A percentile compares a stretch with the other conserved stretches of the same genome.
Evolutionary conservation across 2,113 vertebrate species (phyloP).

Genomic region (Gobio gobio): DNA sequence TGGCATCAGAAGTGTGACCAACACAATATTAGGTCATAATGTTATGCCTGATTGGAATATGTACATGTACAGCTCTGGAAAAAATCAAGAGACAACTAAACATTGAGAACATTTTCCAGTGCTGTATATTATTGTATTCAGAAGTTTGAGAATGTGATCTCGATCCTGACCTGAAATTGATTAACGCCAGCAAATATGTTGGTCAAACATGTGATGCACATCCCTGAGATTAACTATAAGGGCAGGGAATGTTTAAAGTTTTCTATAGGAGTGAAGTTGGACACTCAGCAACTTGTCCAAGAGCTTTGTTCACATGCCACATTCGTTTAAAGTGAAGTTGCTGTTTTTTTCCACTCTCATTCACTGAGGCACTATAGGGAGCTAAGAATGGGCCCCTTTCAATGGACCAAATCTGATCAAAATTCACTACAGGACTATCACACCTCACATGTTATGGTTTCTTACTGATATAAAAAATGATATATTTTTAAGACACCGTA

Average conservation of each 20-base stretch:
- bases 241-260: not conserved
- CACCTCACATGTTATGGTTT: slow-evolving; percentile 11
- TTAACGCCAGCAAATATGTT: slow-evolving; percentile 8
- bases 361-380: slow-evolving; percentile 17
- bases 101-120: too few species aligned
- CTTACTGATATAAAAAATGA: not conserved
- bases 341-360: not conserved
- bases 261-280: not conserved
- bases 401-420: slow-evolving; percentile 24
- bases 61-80: too few species aligned
- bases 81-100: too few species aligned
- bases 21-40: too few species aligned
- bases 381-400: slow-evolving; percentile 12
- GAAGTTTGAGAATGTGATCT: not conserved
- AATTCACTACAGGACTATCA: slow-evolving; percentile 15
- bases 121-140: not conserved
- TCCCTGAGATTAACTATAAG: not conserved
- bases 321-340: slow-evolving; percentile 56
- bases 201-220: slow-evolving; percentile 24
- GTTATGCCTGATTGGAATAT: too few species aligned
- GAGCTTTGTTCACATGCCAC: slow-evolving; percentile 69
- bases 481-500: not conserved
- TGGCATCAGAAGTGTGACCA: too few species aligned
- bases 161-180: not conserved
- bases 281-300: slow-evolving; percentile 33